phyloP scores from a whole-genome alignment of 1,140 invertebrate genomes.

The Littorina saxatilis region DNA sequence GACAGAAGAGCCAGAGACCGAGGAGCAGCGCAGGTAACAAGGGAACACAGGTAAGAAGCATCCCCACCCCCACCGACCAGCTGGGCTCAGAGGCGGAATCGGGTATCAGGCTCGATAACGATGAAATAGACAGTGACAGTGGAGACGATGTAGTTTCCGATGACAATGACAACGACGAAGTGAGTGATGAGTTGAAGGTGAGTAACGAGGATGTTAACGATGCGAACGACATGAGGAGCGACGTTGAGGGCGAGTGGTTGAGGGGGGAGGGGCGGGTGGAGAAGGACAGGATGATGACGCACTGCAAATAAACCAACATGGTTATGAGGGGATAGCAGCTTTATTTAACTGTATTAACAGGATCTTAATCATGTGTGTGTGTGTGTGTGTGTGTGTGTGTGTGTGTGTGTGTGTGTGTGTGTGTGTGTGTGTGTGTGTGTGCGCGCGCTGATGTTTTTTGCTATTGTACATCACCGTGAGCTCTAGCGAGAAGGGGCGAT shows the following conservation, averaged over 20 bases:
- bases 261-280: constrained; percentile 3
- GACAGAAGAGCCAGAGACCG: constrained; percentile 37
- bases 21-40: constrained; percentile 48
- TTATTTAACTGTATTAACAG: too few relatives aligned
- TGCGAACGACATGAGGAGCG: background rate
- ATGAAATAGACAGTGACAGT: background rate
- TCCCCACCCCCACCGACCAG: constrained; percentile 57
- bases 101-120: background rate
- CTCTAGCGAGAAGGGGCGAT: too few relatives aligned
- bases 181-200: background rate
- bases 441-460: background rate
- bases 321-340: background rate
- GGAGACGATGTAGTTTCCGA: background rate
- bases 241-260: background rate
- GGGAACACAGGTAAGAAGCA: constrained; percentile 53
- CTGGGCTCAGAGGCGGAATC: constrained; percentile 46
- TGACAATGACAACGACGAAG: background rate
- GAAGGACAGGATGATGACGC: constrained; percentile 29
- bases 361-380: background rate
- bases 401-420: constrained; percentile 9
- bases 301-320: constrained; percentile 19
- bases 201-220: constrained; percentile 9
- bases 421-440: constrained; percentile 15
- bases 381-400: too few relatives aligned
- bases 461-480: too few relatives aligned